These are phyloP conservation scores for Antrozous pallidus DNA, from an alignment of 2,797 vertebrate species.

Conservation along the genomic window DNA sequence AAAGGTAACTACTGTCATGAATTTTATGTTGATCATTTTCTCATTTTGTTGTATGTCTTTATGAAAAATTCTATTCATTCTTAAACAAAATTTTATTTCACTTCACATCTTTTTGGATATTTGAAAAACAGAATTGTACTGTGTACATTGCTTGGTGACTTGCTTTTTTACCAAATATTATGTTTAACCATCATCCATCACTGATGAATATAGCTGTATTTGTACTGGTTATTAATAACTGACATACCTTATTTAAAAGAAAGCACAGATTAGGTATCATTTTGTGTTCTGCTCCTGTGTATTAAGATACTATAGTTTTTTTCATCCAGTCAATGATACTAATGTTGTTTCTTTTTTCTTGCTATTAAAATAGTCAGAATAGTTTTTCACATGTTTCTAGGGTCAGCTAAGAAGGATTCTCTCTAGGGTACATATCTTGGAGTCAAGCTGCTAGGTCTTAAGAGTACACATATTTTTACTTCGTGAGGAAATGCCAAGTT, in stretches of 20 bases:
- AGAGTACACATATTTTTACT: not conserved
- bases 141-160: not conserved
- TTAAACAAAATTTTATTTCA: constrained; percentile 29
- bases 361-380: not conserved
- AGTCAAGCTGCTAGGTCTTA: not conserved
- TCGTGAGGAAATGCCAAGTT: not conserved
- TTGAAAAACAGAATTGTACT: not conserved
- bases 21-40: constrained; percentile 4
- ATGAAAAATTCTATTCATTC: not conserved
- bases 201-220: not conserved
- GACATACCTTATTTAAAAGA: not conserved
- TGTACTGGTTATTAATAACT: not conserved
- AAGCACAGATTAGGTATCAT: not conserved
- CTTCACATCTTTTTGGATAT: not conserved
- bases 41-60: not conserved
- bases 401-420: not conserved
- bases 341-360: not conserved
- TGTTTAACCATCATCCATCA: not conserved
- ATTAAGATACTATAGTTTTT: not conserved
- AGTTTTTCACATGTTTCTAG: not conserved
- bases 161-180: not conserved
- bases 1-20: not conserved
- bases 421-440: not conserved
- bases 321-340: not conserved
- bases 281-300: not conserved